Conservation (phyloP, 2,797 vertebrate genomes). For the Sebastiscus albofasciatus region DNA sequence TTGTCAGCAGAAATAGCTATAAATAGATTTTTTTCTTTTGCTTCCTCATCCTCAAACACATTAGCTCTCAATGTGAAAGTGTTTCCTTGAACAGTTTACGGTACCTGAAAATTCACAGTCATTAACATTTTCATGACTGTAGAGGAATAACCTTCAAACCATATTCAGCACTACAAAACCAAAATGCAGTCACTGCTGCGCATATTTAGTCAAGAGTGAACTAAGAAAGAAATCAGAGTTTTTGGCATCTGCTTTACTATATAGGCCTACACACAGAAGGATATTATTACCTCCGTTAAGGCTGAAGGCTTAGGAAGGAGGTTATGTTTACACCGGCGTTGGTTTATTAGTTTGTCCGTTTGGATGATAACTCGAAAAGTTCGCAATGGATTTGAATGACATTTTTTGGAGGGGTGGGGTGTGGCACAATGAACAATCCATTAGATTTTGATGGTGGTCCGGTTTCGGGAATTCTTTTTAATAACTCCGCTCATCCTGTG, state of each 20-base stretch:
- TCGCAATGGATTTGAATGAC: too few relatives aligned
- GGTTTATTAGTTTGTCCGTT: too few relatives aligned
- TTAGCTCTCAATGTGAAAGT: neutral
- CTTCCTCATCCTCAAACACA: conserved; percentile 28
- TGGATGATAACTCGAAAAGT: too few relatives aligned
- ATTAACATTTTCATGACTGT: neutral
- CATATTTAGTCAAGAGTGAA: neutral
- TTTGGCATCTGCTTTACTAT: neutral
- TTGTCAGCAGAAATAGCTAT: conserved; percentile 6
- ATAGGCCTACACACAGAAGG: too few relatives aligned
- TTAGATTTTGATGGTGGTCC: too few relatives aligned
- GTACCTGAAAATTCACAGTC: neutral
- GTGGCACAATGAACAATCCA: too few relatives aligned
- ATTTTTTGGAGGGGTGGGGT: too few relatives aligned
- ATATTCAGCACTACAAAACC: neutral
- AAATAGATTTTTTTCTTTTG: neutral
- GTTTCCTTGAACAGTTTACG: neutral
- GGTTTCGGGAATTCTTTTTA: too few relatives aligned
- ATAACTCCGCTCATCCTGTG: too few relatives aligned
- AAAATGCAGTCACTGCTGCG: neutral
- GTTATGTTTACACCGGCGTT: too few relatives aligned
- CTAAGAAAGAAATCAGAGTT: neutral
- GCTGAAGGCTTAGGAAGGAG: too few relatives aligned
- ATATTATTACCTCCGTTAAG: too few relatives aligned
- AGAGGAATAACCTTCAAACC: neutral